Conservation (phyloP, 2,888 invertebrate species). For the Celastrina argiolus region DNA sequence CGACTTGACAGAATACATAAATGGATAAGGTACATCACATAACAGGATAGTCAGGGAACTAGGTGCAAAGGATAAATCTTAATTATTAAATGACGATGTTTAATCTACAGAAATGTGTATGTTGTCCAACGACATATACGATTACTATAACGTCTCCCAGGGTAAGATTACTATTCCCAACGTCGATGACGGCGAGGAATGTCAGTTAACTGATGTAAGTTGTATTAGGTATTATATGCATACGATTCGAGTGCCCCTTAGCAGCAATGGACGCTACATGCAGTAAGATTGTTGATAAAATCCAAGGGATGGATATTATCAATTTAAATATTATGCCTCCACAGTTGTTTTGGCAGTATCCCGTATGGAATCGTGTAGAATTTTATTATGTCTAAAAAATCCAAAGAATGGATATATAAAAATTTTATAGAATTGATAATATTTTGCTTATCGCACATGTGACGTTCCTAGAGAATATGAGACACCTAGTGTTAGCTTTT, state of each 20-base stretch:
- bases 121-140: constrained; percentile 92
- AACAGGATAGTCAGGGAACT: constrained; percentile 35
- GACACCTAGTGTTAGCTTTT: background rate
- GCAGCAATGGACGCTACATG: constrained; percentile 28
- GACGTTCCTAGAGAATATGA: background rate
- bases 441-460: background rate
- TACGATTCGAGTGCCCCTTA: constrained; percentile 32
- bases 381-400: background rate
- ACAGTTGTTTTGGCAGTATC: background rate
- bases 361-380: background rate
- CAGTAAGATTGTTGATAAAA: constrained; percentile 21
- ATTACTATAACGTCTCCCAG: constrained; percentile 96
- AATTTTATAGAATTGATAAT: background rate
- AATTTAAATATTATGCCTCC: background rate
- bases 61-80: constrained; percentile 23
- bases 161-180: constrained; percentile 97
- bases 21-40: constrained; percentile 26
- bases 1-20: constrained; percentile 38
- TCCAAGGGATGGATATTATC: constrained; percentile 2
- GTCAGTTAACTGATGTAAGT: constrained; percentile 92
- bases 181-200: constrained; percentile 97
- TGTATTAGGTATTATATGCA: constrained; percentile 30
- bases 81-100: constrained; percentile 45
- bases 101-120: constrained; percentile 84
- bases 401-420: constrained; percentile 12